phyloP scores from a whole-genome alignment of 2,888 invertebrate genomes.

The Cryptus viduatorius region DNA sequence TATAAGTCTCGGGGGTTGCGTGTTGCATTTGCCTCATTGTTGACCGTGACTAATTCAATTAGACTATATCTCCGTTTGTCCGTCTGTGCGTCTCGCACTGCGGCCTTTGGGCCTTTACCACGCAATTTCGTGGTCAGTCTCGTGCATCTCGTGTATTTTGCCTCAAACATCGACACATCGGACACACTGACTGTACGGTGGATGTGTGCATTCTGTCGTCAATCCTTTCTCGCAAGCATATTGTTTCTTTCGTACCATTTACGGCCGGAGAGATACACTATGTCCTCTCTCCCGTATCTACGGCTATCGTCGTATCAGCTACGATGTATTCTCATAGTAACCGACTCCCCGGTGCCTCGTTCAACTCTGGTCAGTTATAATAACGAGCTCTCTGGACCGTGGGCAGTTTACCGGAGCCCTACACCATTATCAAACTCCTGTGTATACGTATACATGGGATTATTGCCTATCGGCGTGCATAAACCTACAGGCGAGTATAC shows the following conservation, averaged over 20 bases:
- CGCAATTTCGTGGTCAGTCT: conserved; percentile 33
- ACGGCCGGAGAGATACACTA: neutral
- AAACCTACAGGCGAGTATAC: conserved; percentile 43
- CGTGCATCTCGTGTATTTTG: conserved; percentile 16
- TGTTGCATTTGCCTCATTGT: conserved; percentile 37
- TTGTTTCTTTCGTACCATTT: neutral
- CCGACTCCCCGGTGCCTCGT: conserved; percentile 83
- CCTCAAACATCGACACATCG: neutral
- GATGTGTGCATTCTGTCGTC: neutral
- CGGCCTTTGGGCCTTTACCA: conserved; percentile 18
- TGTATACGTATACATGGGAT: conserved; percentile 12
- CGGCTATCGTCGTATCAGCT: conserved; percentile 10
- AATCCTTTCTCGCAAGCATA: conserved; percentile 30
- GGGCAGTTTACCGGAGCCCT: conserved; percentile 32
- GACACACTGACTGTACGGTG: neutral
- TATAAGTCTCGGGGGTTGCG: conserved; percentile 22
- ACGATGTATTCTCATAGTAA: conserved; percentile 3
- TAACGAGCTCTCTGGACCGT: conserved; percentile 74
- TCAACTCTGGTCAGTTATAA: conserved; percentile 82
- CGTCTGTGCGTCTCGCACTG: conserved; percentile 6
- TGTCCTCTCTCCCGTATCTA: neutral
- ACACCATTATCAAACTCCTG: neutral
- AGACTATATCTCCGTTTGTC: conserved; percentile 23
- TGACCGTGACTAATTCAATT: conserved; percentile 66
- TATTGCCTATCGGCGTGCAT: conserved; percentile 52